Conservation (phyloP, 2,888 invertebrate species). For the Pterostichus niger region DNA sequence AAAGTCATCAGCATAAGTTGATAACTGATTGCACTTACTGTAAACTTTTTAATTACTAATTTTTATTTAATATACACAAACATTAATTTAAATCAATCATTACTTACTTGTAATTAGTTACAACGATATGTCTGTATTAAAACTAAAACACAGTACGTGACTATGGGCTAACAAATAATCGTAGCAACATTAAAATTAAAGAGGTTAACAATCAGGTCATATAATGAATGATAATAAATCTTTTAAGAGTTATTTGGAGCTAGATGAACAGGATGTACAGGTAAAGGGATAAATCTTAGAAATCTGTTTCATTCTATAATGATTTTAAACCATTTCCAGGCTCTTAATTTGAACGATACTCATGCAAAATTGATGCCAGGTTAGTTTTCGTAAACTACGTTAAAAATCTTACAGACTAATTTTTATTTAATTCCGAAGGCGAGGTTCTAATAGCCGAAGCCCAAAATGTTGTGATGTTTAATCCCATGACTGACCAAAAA, state of each 20-base stretch:
- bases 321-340: constrained; percentile 34
- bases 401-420: not conserved
- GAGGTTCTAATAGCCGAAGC: constrained; percentile 91
- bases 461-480: constrained; percentile 89
- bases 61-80: constrained; percentile 55
- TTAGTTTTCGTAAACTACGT: constrained; percentile 72
- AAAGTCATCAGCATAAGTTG: constrained; percentile 46
- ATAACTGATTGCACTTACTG: constrained; percentile 39
- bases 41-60: constrained; percentile 53
- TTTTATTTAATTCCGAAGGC: constrained; percentile 79
- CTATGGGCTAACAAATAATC: constrained; percentile 52
- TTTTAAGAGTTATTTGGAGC: constrained; percentile 77
- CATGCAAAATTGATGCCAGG: constrained; percentile 67
- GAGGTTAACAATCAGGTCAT: constrained; percentile 65
- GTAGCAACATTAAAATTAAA: constrained; percentile 33
- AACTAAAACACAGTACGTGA: constrained; percentile 40
- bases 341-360: constrained; percentile 57
- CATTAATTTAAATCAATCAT: constrained; percentile 29
- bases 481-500: constrained; percentile 89
- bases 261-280: constrained; percentile 76
- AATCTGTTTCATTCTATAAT: constrained; percentile 60
- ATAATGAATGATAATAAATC: constrained; percentile 75
- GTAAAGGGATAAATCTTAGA: constrained; percentile 70
- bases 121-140: constrained; percentile 47
- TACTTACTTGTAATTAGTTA: constrained; percentile 29